These are phyloP conservation scores for Onychostoma macrolepis DNA, from an alignment of 2,113 vertebrate genomes.

Conservation along the genomic window DNA sequence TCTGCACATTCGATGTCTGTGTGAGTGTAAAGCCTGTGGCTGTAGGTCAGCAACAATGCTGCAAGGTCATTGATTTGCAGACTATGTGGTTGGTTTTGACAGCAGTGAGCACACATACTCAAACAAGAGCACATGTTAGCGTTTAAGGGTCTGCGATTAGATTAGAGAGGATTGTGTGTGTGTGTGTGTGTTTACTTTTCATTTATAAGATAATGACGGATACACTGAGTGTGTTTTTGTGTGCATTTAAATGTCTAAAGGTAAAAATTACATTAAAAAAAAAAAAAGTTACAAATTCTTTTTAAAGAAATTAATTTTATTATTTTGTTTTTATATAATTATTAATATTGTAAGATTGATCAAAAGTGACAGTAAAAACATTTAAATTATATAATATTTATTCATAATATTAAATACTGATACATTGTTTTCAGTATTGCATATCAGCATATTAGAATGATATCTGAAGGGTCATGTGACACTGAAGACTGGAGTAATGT, in stretches of 20 bases:
- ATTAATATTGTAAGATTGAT: neutral
- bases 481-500: too few species aligned
- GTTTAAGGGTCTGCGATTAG: constrained; percentile 8
- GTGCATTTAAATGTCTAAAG: neutral
- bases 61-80: neutral
- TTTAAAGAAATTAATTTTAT: neutral
- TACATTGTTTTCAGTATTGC: neutral
- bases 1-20: neutral
- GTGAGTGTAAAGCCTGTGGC: neutral
- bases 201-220: neutral
- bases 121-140: neutral
- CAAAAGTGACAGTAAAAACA: neutral
- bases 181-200: neutral
- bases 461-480: neutral
- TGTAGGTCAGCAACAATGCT: constrained; percentile 17
- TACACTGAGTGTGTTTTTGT: neutral
- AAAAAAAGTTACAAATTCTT: neutral
- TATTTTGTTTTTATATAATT: neutral
- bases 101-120: neutral
- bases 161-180: neutral
- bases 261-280: neutral
- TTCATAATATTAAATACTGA: neutral
- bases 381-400: neutral
- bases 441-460: neutral
- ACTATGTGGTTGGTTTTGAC: neutral